phyloP scores from a whole-genome alignment of 2,888 invertebrate species.

The Tenthredo mesomela region DNA sequence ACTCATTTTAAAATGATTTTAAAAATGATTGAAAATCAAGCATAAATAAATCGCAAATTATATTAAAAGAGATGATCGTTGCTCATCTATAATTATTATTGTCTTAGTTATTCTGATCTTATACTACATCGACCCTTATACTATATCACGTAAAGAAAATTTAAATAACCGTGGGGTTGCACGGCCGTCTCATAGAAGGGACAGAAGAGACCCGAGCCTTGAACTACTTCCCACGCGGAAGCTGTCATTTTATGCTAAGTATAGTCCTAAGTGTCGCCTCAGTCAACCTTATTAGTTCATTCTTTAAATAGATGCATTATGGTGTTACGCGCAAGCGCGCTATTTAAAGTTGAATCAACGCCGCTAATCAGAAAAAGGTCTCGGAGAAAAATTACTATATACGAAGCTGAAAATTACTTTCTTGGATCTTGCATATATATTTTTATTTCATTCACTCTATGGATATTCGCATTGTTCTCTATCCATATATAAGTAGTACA shows the following conservation, averaged over 20 bases:
- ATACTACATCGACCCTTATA: not conserved
- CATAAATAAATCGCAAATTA: not conserved
- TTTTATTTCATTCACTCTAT: not conserved
- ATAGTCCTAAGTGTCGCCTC: slow-evolving; percentile 61
- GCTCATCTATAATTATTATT: not conserved
- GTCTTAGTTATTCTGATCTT: not conserved
- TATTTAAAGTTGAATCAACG: slow-evolving; percentile 43
- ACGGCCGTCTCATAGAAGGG: not conserved
- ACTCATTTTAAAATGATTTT: not conserved
- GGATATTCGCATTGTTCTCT: not conserved
- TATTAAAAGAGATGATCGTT: not conserved
- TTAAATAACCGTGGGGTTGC: not conserved
- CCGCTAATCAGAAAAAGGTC: slow-evolving; percentile 23
- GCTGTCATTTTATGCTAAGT: slow-evolving; percentile 61
- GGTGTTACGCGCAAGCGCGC: slow-evolving; percentile 38
- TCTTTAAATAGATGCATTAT: slow-evolving; percentile 52
- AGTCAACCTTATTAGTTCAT: slow-evolving; percentile 51
- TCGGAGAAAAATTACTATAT: not conserved
- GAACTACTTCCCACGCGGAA: slow-evolving; percentile 68
- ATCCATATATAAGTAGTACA: not conserved
- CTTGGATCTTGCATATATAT: not conserved
- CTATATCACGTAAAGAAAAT: not conserved
- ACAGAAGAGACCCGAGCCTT: slow-evolving; percentile 62
- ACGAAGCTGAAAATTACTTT: not conserved
- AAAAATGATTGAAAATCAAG: not conserved